Evolutionary conservation across 2,113 vertebrate species (phyloP).

Genomic region (Epinephelus fuscoguttatus): DNA sequence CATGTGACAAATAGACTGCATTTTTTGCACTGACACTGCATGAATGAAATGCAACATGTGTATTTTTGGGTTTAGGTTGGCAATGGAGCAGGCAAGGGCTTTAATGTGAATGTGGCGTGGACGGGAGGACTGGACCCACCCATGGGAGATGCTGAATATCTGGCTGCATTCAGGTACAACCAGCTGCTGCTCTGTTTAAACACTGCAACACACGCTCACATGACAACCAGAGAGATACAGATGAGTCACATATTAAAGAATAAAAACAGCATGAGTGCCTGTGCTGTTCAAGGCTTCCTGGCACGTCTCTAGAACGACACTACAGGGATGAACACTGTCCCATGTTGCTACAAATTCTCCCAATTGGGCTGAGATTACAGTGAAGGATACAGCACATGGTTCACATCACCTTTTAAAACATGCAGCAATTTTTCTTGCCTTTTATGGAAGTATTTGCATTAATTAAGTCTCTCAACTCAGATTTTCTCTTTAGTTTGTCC

Average conservation of each 20-base stretch:
- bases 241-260: background rate
- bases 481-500: background rate
- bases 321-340: background rate
- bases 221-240: background rate
- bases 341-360: background rate
- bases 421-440: too few species aligned
- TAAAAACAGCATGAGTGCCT: background rate
- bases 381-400: background rate
- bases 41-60: background rate
- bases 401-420: background rate
- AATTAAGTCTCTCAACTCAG: background rate
- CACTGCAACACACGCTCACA: background rate
- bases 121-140: conserved; percentile 94
- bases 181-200: background rate
- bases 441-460: background rate
- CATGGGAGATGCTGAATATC: conserved; percentile 96
- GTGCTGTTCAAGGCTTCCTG: background rate
- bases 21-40: background rate
- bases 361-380: background rate
- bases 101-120: conserved; percentile 95
- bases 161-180: conserved; percentile 93
- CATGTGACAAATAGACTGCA: background rate
- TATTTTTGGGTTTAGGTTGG: conserved; percentile 86
- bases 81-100: conserved; percentile 90
- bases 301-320: background rate